Conservation (phyloP, 1,140 invertebrate genomes). For the Chlorops oryzae region DNA sequence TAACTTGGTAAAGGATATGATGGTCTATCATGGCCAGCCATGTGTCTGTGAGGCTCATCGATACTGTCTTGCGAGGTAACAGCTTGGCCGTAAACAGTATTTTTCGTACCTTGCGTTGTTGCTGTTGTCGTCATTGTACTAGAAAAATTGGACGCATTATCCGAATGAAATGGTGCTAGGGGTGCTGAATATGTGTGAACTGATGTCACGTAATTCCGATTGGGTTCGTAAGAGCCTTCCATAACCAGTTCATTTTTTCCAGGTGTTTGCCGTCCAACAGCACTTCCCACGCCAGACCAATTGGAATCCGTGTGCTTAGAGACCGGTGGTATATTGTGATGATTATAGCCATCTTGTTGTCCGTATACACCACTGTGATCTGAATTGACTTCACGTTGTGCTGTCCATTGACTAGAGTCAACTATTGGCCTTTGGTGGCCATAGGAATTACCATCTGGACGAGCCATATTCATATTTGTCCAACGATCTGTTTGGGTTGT, state of each 20-base stretch:
- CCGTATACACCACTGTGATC: no score
- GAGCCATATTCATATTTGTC: constrained; percentile 35
- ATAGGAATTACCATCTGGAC: constrained; percentile 20
- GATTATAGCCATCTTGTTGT: no score
- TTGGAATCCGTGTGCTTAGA: no score
- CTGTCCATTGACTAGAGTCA: no score
- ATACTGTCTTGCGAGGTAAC: constrained; percentile 17
- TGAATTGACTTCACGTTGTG: no score
- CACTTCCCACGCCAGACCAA: constrained; percentile 24
- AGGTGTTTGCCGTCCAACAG: constrained; percentile 13
- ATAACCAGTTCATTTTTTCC: constrained; percentile 31
- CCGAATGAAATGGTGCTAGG: constrained; percentile 27
- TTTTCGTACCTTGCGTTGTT: constrained; percentile 11
- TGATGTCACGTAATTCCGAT: constrained; percentile 37
- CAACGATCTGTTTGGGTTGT: no score
- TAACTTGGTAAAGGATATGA: no score
- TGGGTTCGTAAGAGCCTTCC: constrained; percentile 35
- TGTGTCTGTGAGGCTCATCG: no score
- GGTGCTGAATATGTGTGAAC: constrained; percentile 24
- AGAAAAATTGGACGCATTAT: no score
- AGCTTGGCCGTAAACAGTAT: constrained; percentile 30
- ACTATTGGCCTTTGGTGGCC: no score
- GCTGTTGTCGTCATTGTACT: no score
- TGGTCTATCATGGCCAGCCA: constrained; percentile 1
- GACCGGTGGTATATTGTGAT: no score